phyloP scores from a whole-genome alignment of 1,140 invertebrate species.

The Olivierus martensii region DNA sequence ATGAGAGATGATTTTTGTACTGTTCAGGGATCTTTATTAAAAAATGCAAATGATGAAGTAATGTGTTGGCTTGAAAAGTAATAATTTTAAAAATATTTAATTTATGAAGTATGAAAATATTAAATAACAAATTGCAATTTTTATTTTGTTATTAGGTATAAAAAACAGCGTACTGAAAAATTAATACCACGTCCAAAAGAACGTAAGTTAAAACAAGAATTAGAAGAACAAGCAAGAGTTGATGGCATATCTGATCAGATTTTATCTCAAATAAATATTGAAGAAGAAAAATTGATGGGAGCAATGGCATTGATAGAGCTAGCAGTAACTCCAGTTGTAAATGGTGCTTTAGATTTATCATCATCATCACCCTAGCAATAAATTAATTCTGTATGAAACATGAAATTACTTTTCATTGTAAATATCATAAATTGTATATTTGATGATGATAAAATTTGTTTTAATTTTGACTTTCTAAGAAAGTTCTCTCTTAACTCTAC shows the following conservation, averaged over 20 bases:
- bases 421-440: too few relatives aligned
- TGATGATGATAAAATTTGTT: too few relatives aligned
- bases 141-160: conserved; percentile 34
- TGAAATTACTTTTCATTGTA: too few relatives aligned
- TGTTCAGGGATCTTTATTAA: conserved; percentile 25
- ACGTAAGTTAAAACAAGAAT: background rate
- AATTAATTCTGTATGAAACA: too few relatives aligned
- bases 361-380: too few relatives aligned
- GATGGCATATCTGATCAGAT: background rate
- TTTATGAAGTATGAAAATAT: too few relatives aligned
- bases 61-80: conserved; percentile 33
- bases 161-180: conserved; percentile 25
- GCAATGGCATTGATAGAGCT: conserved; percentile 52
- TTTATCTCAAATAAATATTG: conserved; percentile 20
- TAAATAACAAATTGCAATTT: too few relatives aligned
- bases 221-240: background rate
- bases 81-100: conserved; percentile 33
- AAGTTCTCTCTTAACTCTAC: too few relatives aligned
- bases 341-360: too few relatives aligned
- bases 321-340: conserved; percentile 18
- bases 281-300: conserved; percentile 42
- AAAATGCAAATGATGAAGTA: conserved; percentile 45
- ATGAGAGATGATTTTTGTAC: conserved; percentile 19
- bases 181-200: background rate
- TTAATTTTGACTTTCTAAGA: too few relatives aligned